These are phyloP conservation scores for Elegia similella DNA, from an alignment of 2,888 invertebrate genomes.

Conservation along the genomic window DNA sequence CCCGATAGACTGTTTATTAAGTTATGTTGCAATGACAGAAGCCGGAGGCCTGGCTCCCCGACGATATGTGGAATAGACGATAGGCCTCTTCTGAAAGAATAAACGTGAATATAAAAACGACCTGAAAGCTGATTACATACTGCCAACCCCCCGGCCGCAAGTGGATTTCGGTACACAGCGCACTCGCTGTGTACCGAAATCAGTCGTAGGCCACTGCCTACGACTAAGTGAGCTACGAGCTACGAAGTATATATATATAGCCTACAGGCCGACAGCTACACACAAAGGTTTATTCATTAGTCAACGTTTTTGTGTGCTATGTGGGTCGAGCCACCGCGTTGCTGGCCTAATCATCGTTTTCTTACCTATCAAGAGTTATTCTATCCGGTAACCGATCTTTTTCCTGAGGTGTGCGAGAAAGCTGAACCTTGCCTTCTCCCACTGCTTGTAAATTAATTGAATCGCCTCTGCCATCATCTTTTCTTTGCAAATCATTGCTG, in stretches of 20 bases:
- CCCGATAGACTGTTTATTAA: constrained; percentile 89
- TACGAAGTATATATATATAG: too few relatives aligned
- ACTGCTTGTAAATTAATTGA: constrained; percentile 79
- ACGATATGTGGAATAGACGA: constrained; percentile 92
- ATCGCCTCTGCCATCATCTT: constrained; percentile 64
- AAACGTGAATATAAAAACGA: background rate
- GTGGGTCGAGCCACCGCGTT: too few relatives aligned
- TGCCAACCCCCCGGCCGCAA: too few relatives aligned
- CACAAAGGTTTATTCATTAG: too few relatives aligned
- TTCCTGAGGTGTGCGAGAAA: constrained; percentile 87
- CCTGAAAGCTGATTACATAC: too few relatives aligned
- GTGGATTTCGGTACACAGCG: too few relatives aligned
- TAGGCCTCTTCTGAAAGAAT: constrained; percentile 84
- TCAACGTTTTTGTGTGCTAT: too few relatives aligned
- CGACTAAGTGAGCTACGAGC: too few relatives aligned
- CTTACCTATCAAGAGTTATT: constrained; percentile 90
- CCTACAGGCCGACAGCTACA: too few relatives aligned
- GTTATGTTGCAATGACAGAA: constrained; percentile 96
- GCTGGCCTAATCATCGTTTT: background rate
- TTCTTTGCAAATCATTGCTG: constrained; percentile 39
- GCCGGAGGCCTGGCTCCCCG: constrained; percentile 89
- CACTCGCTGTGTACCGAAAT: too few relatives aligned
- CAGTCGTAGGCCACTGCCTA: too few relatives aligned
- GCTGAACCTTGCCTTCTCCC: constrained; percentile 85
- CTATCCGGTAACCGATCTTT: constrained; percentile 92